Percentiles rank a stretch among this genome's conserved stretches.
Conservation (phyloP, 2,888 invertebrate genomes). For the Sesia bembeciformis region DNA sequence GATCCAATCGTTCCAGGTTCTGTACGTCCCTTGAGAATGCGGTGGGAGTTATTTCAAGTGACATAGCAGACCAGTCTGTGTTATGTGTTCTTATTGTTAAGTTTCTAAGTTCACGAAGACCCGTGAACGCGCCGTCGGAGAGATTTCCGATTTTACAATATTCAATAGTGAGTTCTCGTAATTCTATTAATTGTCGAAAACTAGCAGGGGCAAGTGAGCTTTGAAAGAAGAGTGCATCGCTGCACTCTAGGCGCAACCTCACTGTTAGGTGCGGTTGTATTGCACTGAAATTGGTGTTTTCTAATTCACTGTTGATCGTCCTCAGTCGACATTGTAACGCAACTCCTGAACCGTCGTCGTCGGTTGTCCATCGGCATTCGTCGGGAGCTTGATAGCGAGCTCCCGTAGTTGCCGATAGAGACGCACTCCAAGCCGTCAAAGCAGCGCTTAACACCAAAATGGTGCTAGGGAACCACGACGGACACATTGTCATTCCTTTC, state of each 20-base stretch:
- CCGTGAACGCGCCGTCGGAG: slow-evolving; percentile 87
- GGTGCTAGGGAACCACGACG: slow-evolving; percentile 50
- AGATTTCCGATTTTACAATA: slow-evolving; percentile 89
- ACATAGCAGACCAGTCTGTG: slow-evolving; percentile 88
- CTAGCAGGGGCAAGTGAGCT: slow-evolving; percentile 85
- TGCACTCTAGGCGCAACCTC: slow-evolving; percentile 83
- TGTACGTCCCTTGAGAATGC: slow-evolving; percentile 84
- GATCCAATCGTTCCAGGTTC: slow-evolving; percentile 81
- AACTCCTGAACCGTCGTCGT: slow-evolving; percentile 78
- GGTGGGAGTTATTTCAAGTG: slow-evolving; percentile 82
- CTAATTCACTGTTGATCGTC: slow-evolving; percentile 87
- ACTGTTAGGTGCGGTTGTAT: slow-evolving; percentile 88
- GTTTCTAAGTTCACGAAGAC: slow-evolving; percentile 84
- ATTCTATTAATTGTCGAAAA: slow-evolving; percentile 82
- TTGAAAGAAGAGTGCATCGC: slow-evolving; percentile 86
- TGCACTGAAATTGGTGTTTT: slow-evolving; percentile 87
- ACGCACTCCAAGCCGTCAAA: slow-evolving; percentile 56
- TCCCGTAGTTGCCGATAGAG: slow-evolving; percentile 62
- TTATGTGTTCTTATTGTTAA: slow-evolving; percentile 88
- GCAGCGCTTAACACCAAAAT: slow-evolving; percentile 56
- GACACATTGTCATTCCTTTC: slow-evolving; percentile 51
- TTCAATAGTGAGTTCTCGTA: slow-evolving; percentile 85
- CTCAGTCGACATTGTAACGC: slow-evolving; percentile 82
- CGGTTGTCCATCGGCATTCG: slow-evolving; percentile 86
- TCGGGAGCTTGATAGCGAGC: slow-evolving; percentile 86